Evolutionary conservation across 1,140 invertebrate species (phyloP), one percentile per base, ranked within the genome.

Genomic region (Plutomurus gul): DNA sequence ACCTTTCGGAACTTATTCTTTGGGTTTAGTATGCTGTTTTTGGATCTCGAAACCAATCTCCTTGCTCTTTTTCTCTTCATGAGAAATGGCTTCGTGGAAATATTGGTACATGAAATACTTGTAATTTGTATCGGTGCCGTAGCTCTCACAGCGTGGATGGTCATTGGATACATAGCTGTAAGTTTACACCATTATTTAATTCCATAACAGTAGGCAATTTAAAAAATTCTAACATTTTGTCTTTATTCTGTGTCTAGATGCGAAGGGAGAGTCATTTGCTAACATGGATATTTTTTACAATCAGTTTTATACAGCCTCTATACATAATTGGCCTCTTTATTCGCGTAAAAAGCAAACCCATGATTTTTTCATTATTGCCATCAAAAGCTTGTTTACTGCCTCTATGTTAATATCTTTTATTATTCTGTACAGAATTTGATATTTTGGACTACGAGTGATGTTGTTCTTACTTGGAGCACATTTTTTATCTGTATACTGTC

Each of bases 151-250:
- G 33, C 33, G 22, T 83, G 82, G 82, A 37, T 79, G 0, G 13
- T 60, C 22, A 43, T 83, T 13, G 82, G 82, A 56, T 81, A 81
- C 30, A 20, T 39, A 30, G 78, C 80, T 16, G 82, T 82, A 78
- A 80, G 71, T 46, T 30, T 65, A 39, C 6, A 22, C 20, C 25
- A 27, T 56, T 10, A 10, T 36, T 13, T 7, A 70, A 4, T 70
- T 30, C 22, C 25, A 10, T 5, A 36, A 36, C 18, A 36, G 18
- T 16, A 13, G 0, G 36, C 22, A 30, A 13, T 20, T 5, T 33
- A 18, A 1, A 51, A 20, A 20, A 18, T 36, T 27, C 22, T n/a
- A 11, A 70, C 33, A 7, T 46, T 46, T 4, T 33, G n/a, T 36
- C 11, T 22, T 70, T 8, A 7, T 36, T 70, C 6, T 30, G n/a